Evolutionary conservation across 2,113 vertebrate species (phyloP), one percentile per base, ranked within the genome.

Genomic region (Sorex araneus): DNA sequence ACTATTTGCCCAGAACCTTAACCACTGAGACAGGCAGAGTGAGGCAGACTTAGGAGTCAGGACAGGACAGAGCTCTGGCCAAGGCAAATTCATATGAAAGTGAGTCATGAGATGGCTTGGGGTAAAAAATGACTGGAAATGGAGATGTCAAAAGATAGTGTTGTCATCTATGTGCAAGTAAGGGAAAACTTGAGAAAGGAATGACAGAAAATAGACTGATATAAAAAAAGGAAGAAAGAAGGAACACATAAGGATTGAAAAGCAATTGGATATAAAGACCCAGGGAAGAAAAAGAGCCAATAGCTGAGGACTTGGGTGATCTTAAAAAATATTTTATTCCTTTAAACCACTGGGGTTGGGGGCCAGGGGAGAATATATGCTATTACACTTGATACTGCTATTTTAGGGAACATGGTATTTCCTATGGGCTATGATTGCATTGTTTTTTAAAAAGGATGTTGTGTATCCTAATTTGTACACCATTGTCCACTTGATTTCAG

Each of bases 401-500:
- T n/a, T 18, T 40, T 76, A 32, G 25, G 43, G 6, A 9, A 2
- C 75, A 45, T 63, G 7, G 36, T 63, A 67, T 34, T 81, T 66
- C 30, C 36, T 76, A 19, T 36, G 64, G 34, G 45, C 9, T 28
- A 47, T 47, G 54, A 36, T 66, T 50, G 19, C 28, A 71, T 70
- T 40, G 81, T 27, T 47, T 57, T 77, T 81, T 40, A 4, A 91
- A 74, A 91, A 70, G 1, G 25, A 78, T 83, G 50, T 6, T 84
- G 74, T 87, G 25, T 25, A 13, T 47, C 18, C 1, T 71, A 32
- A 66, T 10, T 84, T 89, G 43, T 9, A 13, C 5, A 30, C 43
- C 34, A 47, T 45, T 40, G 27, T 79, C 40, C n/a, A 81, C 63
- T 69, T 88, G 36, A 83, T 83, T 84, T 28, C n/a, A 75, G 40